Evolutionary conservation across 2,888 invertebrate genomes (phyloP).

Genomic region (Perdita meconis): DNA sequence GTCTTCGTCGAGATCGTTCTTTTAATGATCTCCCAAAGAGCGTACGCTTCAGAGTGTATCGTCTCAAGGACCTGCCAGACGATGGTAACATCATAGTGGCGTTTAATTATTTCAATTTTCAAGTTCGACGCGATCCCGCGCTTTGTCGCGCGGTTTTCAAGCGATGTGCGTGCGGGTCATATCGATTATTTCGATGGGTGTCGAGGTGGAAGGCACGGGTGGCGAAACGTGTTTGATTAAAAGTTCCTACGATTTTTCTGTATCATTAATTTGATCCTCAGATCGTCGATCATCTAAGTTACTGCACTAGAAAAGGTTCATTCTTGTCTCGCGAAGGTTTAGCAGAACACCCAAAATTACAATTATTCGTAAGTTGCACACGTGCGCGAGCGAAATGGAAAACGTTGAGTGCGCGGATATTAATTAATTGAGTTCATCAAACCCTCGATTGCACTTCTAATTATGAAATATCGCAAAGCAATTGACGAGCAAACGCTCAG

Average conservation of each 20-base stretch:
- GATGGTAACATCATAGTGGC: constrained; percentile 48
- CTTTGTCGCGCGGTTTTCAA: constrained; percentile 28
- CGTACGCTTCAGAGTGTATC: constrained; percentile 29
- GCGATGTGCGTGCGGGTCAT: not conserved
- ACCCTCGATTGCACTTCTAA: constrained; percentile 10
- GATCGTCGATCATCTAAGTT: not conserved
- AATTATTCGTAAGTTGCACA: constrained; percentile 13
- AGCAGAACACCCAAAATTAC: not conserved
- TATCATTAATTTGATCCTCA: not conserved
- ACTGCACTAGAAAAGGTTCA: not conserved
- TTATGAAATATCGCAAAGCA: constrained; percentile 19
- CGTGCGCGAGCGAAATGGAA: not conserved
- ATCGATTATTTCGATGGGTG: constrained; percentile 41
- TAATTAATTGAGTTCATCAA: constrained; percentile 28
- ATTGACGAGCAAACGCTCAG: not conserved
- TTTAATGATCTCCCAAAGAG: constrained; percentile 55
- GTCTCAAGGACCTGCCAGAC: constrained; percentile 40
- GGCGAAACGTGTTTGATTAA: constrained; percentile 19
- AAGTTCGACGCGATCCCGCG: constrained; percentile 25
- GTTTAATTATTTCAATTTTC: constrained; percentile 58
- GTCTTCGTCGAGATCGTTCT: constrained; percentile 44
- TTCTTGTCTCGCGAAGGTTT: not conserved
- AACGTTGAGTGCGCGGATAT: constrained; percentile 16
- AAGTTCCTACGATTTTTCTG: constrained; percentile 6
- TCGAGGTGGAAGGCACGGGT: constrained; percentile 27